A percentile compares a stretch with the other conserved stretches of the same genome.
These are phyloP conservation scores for Tachuris rubrigastra DNA, from an alignment of 2,113 vertebrate species.

Conservation along the genomic window DNA sequence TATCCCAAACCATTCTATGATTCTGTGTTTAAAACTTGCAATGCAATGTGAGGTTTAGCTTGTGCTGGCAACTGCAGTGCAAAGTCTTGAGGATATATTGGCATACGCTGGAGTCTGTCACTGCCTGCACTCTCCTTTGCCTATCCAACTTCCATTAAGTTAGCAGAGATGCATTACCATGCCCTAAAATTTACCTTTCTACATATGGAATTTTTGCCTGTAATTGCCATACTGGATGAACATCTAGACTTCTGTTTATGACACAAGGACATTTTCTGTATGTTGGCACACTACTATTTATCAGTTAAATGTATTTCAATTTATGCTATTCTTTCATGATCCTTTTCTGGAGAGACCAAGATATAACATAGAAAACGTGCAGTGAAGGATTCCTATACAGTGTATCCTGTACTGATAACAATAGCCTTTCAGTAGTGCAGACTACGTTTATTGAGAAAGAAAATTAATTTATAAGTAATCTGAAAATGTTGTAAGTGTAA, in stretches of 20 bases:
- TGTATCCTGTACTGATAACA: background rate
- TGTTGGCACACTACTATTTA: background rate
- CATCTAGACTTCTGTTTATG: background rate
- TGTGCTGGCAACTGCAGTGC: background rate
- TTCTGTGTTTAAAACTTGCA: background rate
- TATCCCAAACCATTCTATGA: background rate
- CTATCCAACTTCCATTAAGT: background rate
- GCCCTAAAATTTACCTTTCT: background rate
- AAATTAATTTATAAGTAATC: background rate
- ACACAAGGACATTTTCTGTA: background rate
- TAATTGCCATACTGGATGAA: background rate
- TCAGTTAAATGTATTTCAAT: background rate
- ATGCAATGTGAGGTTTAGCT: background rate
- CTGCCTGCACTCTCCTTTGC: background rate
- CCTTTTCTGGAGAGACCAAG: background rate
- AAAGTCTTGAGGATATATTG: background rate
- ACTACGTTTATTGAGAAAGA: background rate
- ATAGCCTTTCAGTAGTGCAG: background rate
- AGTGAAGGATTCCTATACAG: background rate
- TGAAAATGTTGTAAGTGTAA: background rate
- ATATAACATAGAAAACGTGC: background rate
- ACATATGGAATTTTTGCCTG: background rate
- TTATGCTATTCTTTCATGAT: background rate
- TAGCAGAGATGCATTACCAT: background rate
- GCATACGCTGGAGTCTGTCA: background rate